These are phyloP conservation scores for Drosophila prosaltans DNA, from an alignment of 1,140 invertebrate genomes.

Conservation along the genomic window DNA sequence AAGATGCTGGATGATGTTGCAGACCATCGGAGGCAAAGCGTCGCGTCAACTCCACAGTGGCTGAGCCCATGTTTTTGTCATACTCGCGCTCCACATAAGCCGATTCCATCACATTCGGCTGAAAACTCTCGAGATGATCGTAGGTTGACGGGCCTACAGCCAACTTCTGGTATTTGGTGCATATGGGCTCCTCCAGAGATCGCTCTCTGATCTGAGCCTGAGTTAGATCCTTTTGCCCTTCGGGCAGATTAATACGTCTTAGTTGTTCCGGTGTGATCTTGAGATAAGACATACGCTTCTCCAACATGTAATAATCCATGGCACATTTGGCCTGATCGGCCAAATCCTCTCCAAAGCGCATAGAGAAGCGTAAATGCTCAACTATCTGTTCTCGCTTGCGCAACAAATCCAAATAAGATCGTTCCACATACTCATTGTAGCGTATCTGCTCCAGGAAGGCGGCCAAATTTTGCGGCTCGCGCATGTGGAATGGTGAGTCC, in stretches of 20 bases:
- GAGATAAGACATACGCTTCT: conserved; percentile 69
- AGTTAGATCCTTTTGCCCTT: conserved; percentile 48
- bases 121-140: conserved; percentile 90
- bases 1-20: conserved; percentile 89
- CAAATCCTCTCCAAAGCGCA: conserved; percentile 71
- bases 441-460: conserved; percentile 91
- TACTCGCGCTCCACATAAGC: conserved; percentile 87
- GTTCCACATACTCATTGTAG: conserved; percentile 76
- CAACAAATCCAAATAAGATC: conserved; percentile 67
- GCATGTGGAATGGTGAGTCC: conserved; percentile 91
- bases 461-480: conserved; percentile 90
- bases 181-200: conserved; percentile 86
- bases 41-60: conserved; percentile 84
- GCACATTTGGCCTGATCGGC: conserved; percentile 78
- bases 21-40: conserved; percentile 84
- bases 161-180: conserved; percentile 84
- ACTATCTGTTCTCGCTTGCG: conserved; percentile 70
- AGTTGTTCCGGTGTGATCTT: conserved; percentile 68
- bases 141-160: conserved; percentile 84
- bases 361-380: conserved; percentile 71
- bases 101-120: conserved; percentile 85
- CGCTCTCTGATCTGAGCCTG: conserved; percentile 22
- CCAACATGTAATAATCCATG: conserved; percentile 71
- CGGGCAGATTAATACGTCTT: conserved; percentile 65
- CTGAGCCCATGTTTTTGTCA: conserved; percentile 87